Conservation (phyloP, 2,113 vertebrate species). For the Psilopogon haemacephalus region DNA sequence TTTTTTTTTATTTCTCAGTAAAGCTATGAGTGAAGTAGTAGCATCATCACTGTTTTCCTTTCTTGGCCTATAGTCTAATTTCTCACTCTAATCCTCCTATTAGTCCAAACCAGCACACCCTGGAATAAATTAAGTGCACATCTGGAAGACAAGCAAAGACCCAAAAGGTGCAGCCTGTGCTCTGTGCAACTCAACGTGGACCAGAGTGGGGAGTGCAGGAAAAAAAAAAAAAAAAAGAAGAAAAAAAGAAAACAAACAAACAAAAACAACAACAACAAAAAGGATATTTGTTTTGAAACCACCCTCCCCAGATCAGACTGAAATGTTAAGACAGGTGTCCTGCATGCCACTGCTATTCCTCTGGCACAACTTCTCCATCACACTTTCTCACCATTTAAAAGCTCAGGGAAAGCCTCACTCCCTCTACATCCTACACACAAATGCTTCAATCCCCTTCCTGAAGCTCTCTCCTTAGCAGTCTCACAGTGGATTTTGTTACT, state of each 20-base stretch:
- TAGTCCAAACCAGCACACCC: no score
- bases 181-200: neutral
- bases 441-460: neutral
- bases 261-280: no score
- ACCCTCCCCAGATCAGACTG: neutral
- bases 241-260: no score
- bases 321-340: neutral
- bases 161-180: neutral
- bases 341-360: neutral
- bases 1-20: no score
- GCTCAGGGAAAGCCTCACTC: neutral
- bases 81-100: no score
- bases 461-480: neutral
- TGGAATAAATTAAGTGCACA: no score
- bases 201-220: neutral
- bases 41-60: no score
- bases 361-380: neutral
- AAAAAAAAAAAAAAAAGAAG: no score
- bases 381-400: neutral
- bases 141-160: neutral
- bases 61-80: no score
- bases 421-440: neutral
- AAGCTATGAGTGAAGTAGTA: no score
- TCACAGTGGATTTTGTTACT: neutral
- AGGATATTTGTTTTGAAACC: neutral